Percentiles rank a stretch among this genome's conserved stretches.
phyloP scores from a whole-genome alignment of 2,113 vertebrate species.

The Toxostoma redivivum region DNA sequence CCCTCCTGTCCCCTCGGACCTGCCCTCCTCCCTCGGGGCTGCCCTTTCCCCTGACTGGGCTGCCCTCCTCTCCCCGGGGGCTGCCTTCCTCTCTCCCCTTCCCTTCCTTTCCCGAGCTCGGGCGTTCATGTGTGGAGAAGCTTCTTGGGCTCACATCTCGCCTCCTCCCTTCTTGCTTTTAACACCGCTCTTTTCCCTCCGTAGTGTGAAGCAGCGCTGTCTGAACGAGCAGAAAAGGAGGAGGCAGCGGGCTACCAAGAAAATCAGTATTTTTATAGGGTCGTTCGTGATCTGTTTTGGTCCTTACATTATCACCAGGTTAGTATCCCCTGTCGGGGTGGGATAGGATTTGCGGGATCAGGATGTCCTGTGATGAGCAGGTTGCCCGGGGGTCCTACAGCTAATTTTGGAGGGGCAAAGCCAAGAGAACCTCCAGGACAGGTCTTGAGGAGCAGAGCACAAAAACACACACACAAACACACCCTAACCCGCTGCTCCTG shows the following conservation, averaged over 20 bases:
- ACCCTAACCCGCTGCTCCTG: not conserved
- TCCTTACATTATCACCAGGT: conserved; percentile 81
- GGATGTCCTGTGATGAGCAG: not conserved
- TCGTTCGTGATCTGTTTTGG: conserved; percentile 82
- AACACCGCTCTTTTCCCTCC: conserved; percentile 10
- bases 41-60: too few relatives aligned
- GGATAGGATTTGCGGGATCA: not conserved
- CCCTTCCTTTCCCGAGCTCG: too few relatives aligned
- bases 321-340: conserved; percentile 7
- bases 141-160: not conserved
- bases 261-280: conserved; percentile 81
- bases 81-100: too few relatives aligned
- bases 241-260: conserved; percentile 73
- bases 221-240: conserved; percentile 77
- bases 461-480: not conserved
- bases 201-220: conserved; percentile 80
- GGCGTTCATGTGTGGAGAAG: fast-evolving
- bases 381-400: not conserved
- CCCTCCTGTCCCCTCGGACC: too few relatives aligned
- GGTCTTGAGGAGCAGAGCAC: not conserved
- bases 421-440: fast-evolving
- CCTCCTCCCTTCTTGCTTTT: not conserved
- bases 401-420: not conserved
- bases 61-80: too few relatives aligned
- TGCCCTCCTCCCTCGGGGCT: not conserved